Percentiles rank a stretch among this genome's conserved stretches.
Evolutionary conservation across 2,113 vertebrate species (phyloP).

Genomic region (Nesogale talazaci): DNA sequence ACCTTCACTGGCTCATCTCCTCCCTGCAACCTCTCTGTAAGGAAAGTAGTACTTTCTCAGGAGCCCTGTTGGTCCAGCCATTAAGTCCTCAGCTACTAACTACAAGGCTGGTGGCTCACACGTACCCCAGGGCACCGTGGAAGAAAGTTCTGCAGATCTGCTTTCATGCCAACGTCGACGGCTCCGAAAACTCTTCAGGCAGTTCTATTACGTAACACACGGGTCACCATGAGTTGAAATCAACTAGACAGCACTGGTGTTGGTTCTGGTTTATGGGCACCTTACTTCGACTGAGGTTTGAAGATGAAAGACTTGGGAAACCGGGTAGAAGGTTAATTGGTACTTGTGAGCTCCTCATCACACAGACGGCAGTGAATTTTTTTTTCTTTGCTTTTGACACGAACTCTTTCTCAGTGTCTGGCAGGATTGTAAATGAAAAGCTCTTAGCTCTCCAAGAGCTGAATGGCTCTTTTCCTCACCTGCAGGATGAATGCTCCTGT

Average conservation of each 20-base stretch:
- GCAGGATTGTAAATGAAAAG: conserved; percentile 53
- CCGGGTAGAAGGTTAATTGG: neutral
- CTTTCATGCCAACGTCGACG: neutral
- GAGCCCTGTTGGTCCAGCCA: neutral
- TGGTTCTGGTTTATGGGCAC: neutral
- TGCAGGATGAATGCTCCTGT: neutral
- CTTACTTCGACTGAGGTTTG: neutral
- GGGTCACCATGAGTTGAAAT: neutral
- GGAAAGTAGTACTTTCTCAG: neutral
- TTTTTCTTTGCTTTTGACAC: neutral
- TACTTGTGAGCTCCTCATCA: neutral
- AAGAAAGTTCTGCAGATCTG: neutral
- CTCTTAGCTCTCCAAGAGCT: conserved; percentile 43
- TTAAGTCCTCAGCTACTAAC: neutral
- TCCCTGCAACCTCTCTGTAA: no score
- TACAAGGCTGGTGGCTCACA: neutral
- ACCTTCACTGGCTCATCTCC: no score
- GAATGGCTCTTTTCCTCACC: neutral
- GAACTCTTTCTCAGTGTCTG: neutral
- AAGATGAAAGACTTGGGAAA: neutral
- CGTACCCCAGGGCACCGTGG: neutral
- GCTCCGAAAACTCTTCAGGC: neutral
- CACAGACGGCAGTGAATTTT: neutral
- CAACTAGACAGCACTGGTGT: neutral
- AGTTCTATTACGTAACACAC: neutral